Conservation (phyloP, 2,888 invertebrate species). For the Apamea epomidion region DNA sequence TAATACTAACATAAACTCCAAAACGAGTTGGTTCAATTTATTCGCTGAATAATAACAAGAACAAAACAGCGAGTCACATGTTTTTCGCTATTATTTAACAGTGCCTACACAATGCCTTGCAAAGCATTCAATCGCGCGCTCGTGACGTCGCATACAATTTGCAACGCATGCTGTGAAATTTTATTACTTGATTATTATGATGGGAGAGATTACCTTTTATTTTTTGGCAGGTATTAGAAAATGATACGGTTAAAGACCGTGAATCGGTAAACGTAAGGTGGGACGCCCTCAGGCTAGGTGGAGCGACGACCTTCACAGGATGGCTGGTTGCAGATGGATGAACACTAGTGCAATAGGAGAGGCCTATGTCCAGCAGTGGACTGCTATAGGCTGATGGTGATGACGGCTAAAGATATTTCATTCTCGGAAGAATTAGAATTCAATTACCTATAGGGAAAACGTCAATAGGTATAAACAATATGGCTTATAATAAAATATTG, state of each 20-base stretch:
- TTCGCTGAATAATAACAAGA: background rate
- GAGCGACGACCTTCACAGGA: too few relatives aligned
- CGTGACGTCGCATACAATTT: conserved; percentile 13
- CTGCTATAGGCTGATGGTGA: too few relatives aligned
- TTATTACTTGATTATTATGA: conserved; percentile 43
- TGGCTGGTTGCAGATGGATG: too few relatives aligned
- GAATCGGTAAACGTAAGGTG: too few relatives aligned
- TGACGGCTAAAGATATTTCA: too few relatives aligned
- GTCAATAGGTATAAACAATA: background rate
- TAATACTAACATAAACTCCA: background rate
- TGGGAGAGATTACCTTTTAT: background rate
- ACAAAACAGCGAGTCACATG: conserved; percentile 32
- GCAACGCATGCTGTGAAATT: conserved; percentile 29
- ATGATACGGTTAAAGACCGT: background rate
- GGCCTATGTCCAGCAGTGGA: too few relatives aligned
- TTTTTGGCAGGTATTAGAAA: background rate
- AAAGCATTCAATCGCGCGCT: conserved; percentile 1
- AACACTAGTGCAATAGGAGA: too few relatives aligned
- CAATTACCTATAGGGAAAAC: background rate
- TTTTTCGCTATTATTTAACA: conserved; percentile 27
- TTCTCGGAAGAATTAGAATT: background rate
- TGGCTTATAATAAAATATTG: too few relatives aligned
- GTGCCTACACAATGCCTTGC: conserved; percentile 17
- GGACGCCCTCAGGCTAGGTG: too few relatives aligned
- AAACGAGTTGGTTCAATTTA: background rate